Evolutionary conservation across 2,888 invertebrate species (phyloP).

Genomic region (Oscheius sp.): DNA sequence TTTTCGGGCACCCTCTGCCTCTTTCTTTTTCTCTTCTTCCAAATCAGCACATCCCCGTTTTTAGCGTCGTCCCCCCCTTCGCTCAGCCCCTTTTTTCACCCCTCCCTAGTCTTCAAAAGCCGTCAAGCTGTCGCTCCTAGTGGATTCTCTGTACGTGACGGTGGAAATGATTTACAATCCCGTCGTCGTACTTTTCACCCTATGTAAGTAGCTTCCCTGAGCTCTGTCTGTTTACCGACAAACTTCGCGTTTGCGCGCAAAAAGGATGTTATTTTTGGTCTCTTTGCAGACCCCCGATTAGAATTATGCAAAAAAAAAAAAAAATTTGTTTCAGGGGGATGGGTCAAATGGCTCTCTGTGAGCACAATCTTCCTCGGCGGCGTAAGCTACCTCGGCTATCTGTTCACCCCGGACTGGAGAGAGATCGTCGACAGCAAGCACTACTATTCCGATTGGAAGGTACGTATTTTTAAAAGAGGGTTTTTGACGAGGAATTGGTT

Average conservation of each 20-base stretch:
- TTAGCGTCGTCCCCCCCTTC: constrained; percentile 9
- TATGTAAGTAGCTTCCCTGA: constrained; percentile 27
- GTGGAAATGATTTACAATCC: constrained; percentile 40
- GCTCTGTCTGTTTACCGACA: background rate
- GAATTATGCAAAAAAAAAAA: background rate
- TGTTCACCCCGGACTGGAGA: constrained; percentile 66
- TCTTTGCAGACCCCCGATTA: too few species aligned
- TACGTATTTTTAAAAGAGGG: constrained; percentile 28
- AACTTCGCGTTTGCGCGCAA: background rate
- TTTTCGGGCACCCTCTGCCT: background rate
- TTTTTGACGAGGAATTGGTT: too few species aligned
- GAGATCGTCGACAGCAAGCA: constrained; percentile 66
- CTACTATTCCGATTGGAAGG: constrained; percentile 72
- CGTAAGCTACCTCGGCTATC: constrained; percentile 55
- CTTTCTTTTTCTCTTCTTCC: background rate
- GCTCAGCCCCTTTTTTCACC: background rate
- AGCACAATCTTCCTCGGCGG: constrained; percentile 54
- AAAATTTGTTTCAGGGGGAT: constrained; percentile 45
- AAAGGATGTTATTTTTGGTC: background rate
- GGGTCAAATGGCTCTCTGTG: constrained; percentile 55
- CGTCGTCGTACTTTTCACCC: constrained; percentile 33
- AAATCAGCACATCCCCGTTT: background rate
- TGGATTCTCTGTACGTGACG: constrained; percentile 27
- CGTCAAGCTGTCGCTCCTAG: constrained; percentile 33
- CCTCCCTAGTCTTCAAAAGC: background rate